Conservation (phyloP, 2,888 invertebrate species). For the Xestobium rufovillosum region DNA sequence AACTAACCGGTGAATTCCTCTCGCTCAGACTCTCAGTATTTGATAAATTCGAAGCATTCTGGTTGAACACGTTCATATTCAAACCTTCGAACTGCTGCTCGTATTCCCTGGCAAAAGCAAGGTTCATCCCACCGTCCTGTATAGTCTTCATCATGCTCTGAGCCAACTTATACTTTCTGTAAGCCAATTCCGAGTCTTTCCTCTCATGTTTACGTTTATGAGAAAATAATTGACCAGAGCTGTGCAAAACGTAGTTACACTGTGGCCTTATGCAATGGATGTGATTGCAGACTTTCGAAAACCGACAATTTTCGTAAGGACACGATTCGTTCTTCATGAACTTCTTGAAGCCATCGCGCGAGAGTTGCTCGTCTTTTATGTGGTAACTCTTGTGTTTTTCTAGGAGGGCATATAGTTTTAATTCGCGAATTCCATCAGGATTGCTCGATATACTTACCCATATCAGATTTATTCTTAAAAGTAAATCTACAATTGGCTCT, state of each 20-base stretch:
- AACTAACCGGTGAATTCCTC: conserved; percentile 46
- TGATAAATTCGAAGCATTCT: conserved; percentile 29
- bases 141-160: conserved; percentile 54
- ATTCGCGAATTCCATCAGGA: conserved; percentile 3
- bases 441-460: conserved; percentile 64
- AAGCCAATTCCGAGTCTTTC: conserved; percentile 83
- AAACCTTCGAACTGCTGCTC: conserved; percentile 30
- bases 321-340: conserved; percentile 96
- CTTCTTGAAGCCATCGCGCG: conserved; percentile 95
- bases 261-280: conserved; percentile 95
- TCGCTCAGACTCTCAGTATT: conserved; percentile 49
- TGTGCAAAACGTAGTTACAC: conserved; percentile 93
- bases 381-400: conserved; percentile 99
- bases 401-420: no score
- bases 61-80: conserved; percentile 9
- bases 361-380: conserved; percentile 92
- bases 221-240: conserved; percentile 92
- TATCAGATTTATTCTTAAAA: conserved; percentile 98
- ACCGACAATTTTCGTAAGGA: conserved; percentile 84
- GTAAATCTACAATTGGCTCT: conserved; percentile 87
- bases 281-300: conserved; percentile 93
- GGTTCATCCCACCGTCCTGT: conserved; percentile 48
- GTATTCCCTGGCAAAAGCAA: conserved; percentile 44
- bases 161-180: conserved; percentile 63
- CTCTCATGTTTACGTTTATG: conserved; percentile 97